A percentile compares a stretch with the other conserved stretches of the same genome.
Evolutionary conservation across 2,888 invertebrate species (phyloP).

Genomic region (Aporophyla lueneburgensis): DNA sequence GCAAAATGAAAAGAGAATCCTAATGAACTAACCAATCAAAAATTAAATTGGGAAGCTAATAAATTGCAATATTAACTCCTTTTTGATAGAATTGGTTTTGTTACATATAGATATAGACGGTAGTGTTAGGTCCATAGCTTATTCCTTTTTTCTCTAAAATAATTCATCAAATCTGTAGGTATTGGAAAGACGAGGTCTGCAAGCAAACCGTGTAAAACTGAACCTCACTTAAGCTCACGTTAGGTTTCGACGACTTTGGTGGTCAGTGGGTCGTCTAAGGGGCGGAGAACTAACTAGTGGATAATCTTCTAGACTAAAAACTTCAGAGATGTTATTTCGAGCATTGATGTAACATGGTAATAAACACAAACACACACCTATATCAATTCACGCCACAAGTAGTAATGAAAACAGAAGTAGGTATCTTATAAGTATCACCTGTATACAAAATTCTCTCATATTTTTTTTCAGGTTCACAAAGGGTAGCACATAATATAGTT

Average conservation of each 20-base stretch:
- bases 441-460: too few relatives aligned
- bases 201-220: slow-evolving; percentile 41
- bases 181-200: slow-evolving; percentile 19
- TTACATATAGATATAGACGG: neutral
- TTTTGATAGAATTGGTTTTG: neutral
- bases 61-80: slow-evolving; percentile 21
- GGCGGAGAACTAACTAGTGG: too few relatives aligned
- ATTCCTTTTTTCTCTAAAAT: slow-evolving; percentile 1
- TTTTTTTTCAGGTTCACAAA: too few relatives aligned
- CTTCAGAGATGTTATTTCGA: too few relatives aligned
- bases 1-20: slow-evolving; percentile 27
- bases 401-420: too few relatives aligned
- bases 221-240: neutral
- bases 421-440: too few relatives aligned
- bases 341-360: too few relatives aligned
- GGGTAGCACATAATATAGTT: too few relatives aligned
- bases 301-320: too few relatives aligned
- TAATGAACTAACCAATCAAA: slow-evolving; percentile 61
- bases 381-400: too few relatives aligned
- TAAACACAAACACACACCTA: too few relatives aligned
- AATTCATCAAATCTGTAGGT: slow-evolving; percentile 1
- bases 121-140: neutral
- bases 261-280: too few relatives aligned
- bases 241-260: neutral
- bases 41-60: slow-evolving; percentile 43